Evolutionary conservation across 2,113 vertebrate genomes (phyloP).

Genomic region (Mormyrus iriodes): DNA sequence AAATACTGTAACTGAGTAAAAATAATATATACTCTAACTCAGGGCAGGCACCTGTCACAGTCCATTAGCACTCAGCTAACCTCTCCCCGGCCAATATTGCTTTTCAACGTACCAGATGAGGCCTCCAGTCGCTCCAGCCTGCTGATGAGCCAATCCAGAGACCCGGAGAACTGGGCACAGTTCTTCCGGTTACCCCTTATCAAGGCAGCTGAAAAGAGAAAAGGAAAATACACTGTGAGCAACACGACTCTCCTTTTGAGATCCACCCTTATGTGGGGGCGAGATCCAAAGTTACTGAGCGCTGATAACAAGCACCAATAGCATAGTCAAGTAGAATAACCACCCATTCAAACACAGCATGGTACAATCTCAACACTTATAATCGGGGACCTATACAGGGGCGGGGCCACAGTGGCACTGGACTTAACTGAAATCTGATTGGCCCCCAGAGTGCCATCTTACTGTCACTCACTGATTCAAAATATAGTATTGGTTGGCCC

Average conservation of each 20-base stretch:
- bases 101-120: slow-evolving; percentile 75
- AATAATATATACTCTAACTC: neutral
- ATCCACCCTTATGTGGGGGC: neutral
- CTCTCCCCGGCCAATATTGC: neutral
- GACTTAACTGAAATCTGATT: neutral
- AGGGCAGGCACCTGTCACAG: neutral
- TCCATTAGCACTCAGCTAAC: neutral
- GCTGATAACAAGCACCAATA: neutral
- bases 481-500: neutral
- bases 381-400: neutral
- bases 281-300: neutral
- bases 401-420: neutral
- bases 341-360: neutral
- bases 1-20: neutral
- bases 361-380: neutral
- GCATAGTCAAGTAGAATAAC: neutral
- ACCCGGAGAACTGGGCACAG: slow-evolving; percentile 93
- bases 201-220: slow-evolving; percentile 69
- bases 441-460: neutral
- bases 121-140: slow-evolving; percentile 89
- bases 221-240: neutral
- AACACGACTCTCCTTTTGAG: neutral
- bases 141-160: slow-evolving; percentile 92
- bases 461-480: neutral
- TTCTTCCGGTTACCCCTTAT: slow-evolving; percentile 97